Conservation (phyloP, 2,113 vertebrate genomes). For the Petrocephalus microphthalmus region DNA sequence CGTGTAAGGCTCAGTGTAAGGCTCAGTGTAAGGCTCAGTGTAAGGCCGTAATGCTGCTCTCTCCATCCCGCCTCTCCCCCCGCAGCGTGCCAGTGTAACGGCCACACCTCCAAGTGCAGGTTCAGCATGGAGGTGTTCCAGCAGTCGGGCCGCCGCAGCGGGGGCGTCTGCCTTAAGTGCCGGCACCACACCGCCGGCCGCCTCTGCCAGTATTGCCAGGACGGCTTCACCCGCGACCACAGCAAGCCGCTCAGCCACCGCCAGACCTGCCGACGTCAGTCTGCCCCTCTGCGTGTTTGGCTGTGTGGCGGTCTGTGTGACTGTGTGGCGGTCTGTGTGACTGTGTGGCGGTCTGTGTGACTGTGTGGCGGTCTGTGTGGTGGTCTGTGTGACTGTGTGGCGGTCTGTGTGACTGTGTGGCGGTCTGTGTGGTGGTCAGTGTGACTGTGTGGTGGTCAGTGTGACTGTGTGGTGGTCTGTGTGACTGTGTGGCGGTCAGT, state of each 20-base stretch:
- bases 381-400: slow-evolving; percentile 9
- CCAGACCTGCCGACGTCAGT: slow-evolving; percentile 79
- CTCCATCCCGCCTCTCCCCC: not conserved
- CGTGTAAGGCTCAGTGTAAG: too few relatives aligned
- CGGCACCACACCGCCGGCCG: slow-evolving; percentile 78
- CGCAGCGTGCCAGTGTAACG: slow-evolving; percentile 77
- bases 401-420: not conserved
- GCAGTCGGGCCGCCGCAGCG: slow-evolving; percentile 75
- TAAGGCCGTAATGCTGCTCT: not conserved
- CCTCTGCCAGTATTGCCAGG: slow-evolving; percentile 84
- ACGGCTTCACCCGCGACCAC: slow-evolving; percentile 72
- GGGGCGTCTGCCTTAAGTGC: slow-evolving; percentile 79
- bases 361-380: slow-evolving; percentile 15
- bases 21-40: too few relatives aligned
- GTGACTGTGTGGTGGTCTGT: slow-evolving; percentile 11
- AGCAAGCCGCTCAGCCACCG: slow-evolving; percentile 65
- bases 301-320: slow-evolving; percentile 22
- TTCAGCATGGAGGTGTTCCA: slow-evolving; percentile 81
- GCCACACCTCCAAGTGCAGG: slow-evolving; percentile 74
- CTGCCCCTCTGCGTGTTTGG: too few relatives aligned
- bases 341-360: not conserved
- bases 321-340: slow-evolving; percentile 11
- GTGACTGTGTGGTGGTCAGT: slow-evolving; percentile 2
- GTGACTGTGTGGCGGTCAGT: not conserved
- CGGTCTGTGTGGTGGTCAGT: slow-evolving; percentile 15